These are phyloP conservation scores for Pterophyllum scalare DNA, from an alignment of 2,113 vertebrate species.

Conservation along the genomic window DNA sequence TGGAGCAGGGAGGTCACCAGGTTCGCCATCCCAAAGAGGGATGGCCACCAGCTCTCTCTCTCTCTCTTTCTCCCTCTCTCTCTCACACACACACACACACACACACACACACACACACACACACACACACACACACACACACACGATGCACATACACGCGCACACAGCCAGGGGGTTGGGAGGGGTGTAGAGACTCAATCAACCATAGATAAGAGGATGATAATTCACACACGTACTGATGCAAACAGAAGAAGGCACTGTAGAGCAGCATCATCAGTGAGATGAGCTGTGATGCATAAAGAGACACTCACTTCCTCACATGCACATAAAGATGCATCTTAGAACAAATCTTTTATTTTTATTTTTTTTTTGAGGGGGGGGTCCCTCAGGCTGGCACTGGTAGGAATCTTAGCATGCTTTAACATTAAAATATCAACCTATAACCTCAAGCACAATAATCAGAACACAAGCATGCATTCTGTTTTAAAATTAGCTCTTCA, in stretches of 20 bases:
- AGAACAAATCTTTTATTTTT: not conserved
- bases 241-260: constrained; percentile 34
- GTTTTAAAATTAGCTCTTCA: not conserved
- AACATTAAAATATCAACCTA: not conserved
- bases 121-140: no score
- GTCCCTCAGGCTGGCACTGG: rapidly evolving
- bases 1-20: constrained; percentile 68
- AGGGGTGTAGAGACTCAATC: constrained; percentile 31
- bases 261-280: constrained; percentile 34
- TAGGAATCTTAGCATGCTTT: not conserved
- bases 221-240: constrained; percentile 41
- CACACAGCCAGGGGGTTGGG: constrained; percentile 3
- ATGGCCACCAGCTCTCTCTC: constrained; percentile 27
- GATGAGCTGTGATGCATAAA: constrained; percentile 8
- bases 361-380: not conserved
- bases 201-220: constrained; percentile 59
- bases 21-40: constrained; percentile 64
- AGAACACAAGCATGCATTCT: not conserved
- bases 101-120: not conserved
- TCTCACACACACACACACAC: constrained; percentile 9
- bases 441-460: not conserved
- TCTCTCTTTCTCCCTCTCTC: not conserved
- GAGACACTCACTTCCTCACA: constrained; percentile 16
- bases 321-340: constrained; percentile 9
- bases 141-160: not conserved